Evolutionary conservation across 2,888 invertebrate species (phyloP).

Genomic region (Melieria omissa): DNA sequence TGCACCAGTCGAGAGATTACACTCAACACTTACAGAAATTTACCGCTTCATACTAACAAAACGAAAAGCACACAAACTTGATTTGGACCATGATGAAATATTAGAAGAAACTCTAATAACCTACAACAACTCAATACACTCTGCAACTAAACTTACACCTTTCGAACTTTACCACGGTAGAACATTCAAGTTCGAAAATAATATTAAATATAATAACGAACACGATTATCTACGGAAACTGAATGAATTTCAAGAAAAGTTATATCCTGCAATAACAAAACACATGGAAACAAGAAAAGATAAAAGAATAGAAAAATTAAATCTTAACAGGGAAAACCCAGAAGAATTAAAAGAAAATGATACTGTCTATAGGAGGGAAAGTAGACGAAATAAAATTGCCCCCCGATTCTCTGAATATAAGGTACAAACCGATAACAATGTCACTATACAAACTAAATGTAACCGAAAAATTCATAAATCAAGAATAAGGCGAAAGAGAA

Average conservation of each 20-base stretch:
- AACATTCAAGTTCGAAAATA: background rate
- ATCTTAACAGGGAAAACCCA: constrained; percentile 31
- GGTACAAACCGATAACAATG: constrained; percentile 18
- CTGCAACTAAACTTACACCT: constrained; percentile 7
- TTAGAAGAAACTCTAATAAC: constrained; percentile 7
- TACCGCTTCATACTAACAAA: constrained; percentile 20
- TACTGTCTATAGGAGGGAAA: constrained; percentile 39
- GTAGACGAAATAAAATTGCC: constrained; percentile 40
- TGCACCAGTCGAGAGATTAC: constrained; percentile 35
- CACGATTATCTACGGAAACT: constrained; percentile 8
- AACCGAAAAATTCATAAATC: constrained; percentile 8
- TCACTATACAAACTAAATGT: background rate
- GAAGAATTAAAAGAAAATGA: constrained; percentile 25
- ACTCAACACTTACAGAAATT: constrained; percentile 9
- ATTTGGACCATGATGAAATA: constrained; percentile 26
- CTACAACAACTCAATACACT: constrained; percentile 7
- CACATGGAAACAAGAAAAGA: constrained; percentile 11
- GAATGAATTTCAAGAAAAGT: background rate
- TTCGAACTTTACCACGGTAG: background rate
- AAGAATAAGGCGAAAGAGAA: constrained; percentile 1
- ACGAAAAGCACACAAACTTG: constrained; percentile 1
- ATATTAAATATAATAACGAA: background rate
- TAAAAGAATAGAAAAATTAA: constrained; percentile 27
- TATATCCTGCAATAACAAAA: constrained; percentile 13
- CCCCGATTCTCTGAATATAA: constrained; percentile 39